Evolutionary conservation across 2,113 vertebrate species (phyloP).

Genomic region (Nettapus auritus): DNA sequence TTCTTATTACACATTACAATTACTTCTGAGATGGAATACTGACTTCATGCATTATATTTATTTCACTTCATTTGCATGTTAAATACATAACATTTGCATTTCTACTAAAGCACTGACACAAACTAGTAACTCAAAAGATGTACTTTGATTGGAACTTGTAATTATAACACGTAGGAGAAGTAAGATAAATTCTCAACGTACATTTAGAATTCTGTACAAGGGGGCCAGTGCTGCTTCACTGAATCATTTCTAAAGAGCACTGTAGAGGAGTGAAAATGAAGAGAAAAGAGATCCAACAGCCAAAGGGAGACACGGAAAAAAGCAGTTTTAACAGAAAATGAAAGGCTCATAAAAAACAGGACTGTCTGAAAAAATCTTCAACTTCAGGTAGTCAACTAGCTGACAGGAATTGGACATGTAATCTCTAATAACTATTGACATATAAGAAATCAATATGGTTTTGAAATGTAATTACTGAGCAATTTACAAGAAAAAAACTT

Average conservation of each 20-base stretch:
- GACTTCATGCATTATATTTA: constrained; percentile 71
- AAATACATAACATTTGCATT: constrained; percentile 74
- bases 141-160: constrained; percentile 59
- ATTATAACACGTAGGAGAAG: constrained; percentile 27
- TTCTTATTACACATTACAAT: constrained; percentile 67
- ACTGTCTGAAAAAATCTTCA: not conserved
- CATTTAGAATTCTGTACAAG: constrained; percentile 21
- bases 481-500: constrained; percentile 15
- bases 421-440: constrained; percentile 54
- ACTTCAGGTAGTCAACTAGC: not conserved
- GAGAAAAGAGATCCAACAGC: not conserved
- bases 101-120: constrained; percentile 58
- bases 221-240: constrained; percentile 10
- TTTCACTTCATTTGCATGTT: constrained; percentile 72
- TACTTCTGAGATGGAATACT: constrained; percentile 65
- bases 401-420: constrained; percentile 37
- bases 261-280: not conserved
- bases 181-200: constrained; percentile 32
- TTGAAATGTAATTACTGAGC: constrained; percentile 42
- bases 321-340: not conserved
- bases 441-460: constrained; percentile 58
- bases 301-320: not conserved
- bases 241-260: constrained; percentile 29
- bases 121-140: constrained; percentile 64
- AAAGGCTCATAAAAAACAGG: not conserved